Evolutionary conservation across 1,140 invertebrate genomes (phyloP).

Genomic region (Caenorhabditis brenneri): DNA sequence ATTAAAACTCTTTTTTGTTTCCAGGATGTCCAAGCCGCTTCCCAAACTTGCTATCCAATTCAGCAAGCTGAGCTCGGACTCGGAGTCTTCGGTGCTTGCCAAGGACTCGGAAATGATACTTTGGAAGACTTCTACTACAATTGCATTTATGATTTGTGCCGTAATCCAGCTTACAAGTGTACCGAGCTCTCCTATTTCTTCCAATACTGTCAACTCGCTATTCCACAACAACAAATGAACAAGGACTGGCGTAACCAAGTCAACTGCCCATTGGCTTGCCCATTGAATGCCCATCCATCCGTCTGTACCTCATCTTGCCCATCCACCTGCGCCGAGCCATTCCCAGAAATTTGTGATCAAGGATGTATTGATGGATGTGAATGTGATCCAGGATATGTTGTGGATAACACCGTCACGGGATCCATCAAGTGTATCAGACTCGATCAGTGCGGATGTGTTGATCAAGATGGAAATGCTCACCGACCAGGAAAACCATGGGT

Average conservation of each 20-base stretch:
- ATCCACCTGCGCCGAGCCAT: slow-evolving; percentile 52
- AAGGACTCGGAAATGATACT: slow-evolving; percentile 46
- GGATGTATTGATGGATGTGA: slow-evolving; percentile 56
- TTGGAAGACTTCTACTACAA: slow-evolving; percentile 54
- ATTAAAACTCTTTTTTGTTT: neutral
- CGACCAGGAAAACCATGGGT: slow-evolving; percentile 48
- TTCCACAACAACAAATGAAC: slow-evolving; percentile 17
- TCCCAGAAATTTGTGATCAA: slow-evolving; percentile 16
- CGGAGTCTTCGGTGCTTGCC: neutral
- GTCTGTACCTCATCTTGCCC: slow-evolving; percentile 55
- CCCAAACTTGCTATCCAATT: slow-evolving; percentile 6
- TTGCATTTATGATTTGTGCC: slow-evolving; percentile 57
- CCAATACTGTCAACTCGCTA: slow-evolving; percentile 35
- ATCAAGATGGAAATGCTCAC: slow-evolving; percentile 46
- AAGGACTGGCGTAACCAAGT: slow-evolving; percentile 25
- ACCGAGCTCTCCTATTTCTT: slow-evolving; percentile 43
- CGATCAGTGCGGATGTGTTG: slow-evolving; percentile 50
- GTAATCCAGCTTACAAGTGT: slow-evolving; percentile 33
- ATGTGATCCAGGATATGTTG: slow-evolving; percentile 54
- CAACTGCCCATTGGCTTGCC: slow-evolving; percentile 47
- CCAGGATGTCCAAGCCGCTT: slow-evolving; percentile 28
- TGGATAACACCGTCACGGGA: slow-evolving; percentile 48
- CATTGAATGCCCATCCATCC: slow-evolving; percentile 41
- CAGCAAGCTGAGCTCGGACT: no score
- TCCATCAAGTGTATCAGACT: slow-evolving; percentile 53